Percentiles rank a stretch among this genome's conserved stretches.
These are phyloP conservation scores for Brenthis ino DNA, from an alignment of 2,888 invertebrate species.

Conservation along the genomic window DNA sequence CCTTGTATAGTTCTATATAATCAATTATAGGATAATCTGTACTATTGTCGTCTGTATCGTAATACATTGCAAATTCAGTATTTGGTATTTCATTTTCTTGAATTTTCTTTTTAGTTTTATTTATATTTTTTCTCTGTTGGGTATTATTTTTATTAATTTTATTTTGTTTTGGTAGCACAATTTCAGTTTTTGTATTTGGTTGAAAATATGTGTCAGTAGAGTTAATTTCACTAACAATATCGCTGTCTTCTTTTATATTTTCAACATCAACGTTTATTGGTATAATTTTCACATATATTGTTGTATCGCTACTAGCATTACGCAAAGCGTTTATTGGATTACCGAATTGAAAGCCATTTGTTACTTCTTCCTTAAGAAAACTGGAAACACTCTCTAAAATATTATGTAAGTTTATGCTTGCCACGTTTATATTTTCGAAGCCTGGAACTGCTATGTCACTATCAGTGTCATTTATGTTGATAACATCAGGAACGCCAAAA, in stretches of 20 bases:
- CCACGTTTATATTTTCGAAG: slow-evolving; percentile 36
- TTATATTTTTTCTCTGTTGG: slow-evolving; percentile 7
- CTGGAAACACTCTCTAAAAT: slow-evolving; percentile 51
- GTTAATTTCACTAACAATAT: slow-evolving; percentile 7
- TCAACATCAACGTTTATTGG: slow-evolving; percentile 45
- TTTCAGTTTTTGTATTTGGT: background rate
- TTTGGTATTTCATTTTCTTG: slow-evolving; percentile 50
- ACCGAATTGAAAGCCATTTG: slow-evolving; percentile 42
- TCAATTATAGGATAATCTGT: slow-evolving; percentile 69
- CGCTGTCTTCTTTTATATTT: slow-evolving; percentile 40
- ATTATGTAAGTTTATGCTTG: slow-evolving; percentile 45
- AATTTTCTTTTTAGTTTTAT: slow-evolving; percentile 36
- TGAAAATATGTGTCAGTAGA: background rate
- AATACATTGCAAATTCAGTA: slow-evolving; percentile 43
- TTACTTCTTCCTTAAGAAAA: slow-evolving; percentile 53
- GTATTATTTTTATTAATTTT: background rate
- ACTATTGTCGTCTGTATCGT: slow-evolving; percentile 57
- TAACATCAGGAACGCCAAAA: slow-evolving; percentile 43
- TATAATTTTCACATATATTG: slow-evolving; percentile 56
- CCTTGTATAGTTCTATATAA: slow-evolving; percentile 69
- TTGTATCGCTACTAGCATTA: slow-evolving; percentile 51
- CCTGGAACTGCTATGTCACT: slow-evolving; percentile 28
- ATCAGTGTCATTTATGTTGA: slow-evolving; percentile 20
- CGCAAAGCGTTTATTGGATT: slow-evolving; percentile 41
- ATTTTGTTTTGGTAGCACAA: slow-evolving; percentile 22